A percentile compares a stretch with the other conserved stretches of the same genome.
These are phyloP conservation scores for Cyphomyrus discorhynchus DNA, from an alignment of 2,113 vertebrate genomes.

Conservation along the genomic window DNA sequence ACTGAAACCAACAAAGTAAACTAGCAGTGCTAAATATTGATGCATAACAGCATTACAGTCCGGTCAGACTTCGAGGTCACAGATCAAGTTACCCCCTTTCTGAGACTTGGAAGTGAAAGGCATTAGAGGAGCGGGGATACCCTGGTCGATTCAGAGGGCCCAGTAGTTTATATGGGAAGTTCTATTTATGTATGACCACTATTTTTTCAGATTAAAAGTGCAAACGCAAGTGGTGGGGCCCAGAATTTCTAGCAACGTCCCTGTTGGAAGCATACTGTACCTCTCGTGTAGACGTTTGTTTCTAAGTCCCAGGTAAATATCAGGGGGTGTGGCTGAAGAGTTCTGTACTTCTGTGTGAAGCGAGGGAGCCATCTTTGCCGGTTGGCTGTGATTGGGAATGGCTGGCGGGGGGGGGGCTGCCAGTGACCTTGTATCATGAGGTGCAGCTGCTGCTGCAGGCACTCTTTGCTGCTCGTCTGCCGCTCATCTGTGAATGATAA, in stretches of 20 bases:
- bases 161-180: neutral
- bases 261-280: slow-evolving; percentile 26
- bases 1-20: neutral
- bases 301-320: slow-evolving; percentile 32
- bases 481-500: slow-evolving; percentile 12
- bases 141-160: neutral
- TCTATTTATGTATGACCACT: neutral
- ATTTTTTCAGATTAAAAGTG: neutral
- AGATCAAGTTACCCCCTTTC: neutral
- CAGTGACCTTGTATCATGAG: neutral
- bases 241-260: neutral
- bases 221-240: neutral
- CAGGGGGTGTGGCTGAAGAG: slow-evolving; percentile 33
- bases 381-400: slow-evolving; percentile 11
- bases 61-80: neutral
- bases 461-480: neutral
- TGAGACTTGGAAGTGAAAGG: neutral
- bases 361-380: slow-evolving; percentile 23
- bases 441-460: neutral
- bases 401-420: neutral
- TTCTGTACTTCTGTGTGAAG: neutral
- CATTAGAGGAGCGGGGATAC: neutral
- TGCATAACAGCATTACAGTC: neutral
- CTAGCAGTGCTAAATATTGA: neutral
- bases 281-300: slow-evolving; percentile 31